Evolutionary conservation across 2,113 vertebrate genomes (phyloP), one percentile per base, ranked within the genome.

Genomic region (Uropsilus gracilis): DNA sequence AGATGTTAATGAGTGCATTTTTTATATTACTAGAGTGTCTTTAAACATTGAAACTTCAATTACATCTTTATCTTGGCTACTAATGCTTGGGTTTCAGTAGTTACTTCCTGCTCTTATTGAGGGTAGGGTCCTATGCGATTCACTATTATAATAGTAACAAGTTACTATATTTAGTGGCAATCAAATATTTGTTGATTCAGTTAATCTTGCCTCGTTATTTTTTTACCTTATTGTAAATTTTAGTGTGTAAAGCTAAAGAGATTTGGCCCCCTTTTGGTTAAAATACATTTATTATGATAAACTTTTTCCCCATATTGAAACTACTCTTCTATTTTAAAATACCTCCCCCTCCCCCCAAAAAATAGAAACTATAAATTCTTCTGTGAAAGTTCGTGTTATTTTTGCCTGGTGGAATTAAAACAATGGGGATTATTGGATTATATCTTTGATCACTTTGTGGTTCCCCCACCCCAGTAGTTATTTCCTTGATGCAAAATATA

Each of bases 401-500:
- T 96, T 46, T 95, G 18, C 44, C 77, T 71, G 24, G 22, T 63
- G n/a, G 68, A 88, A 87, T 81, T 82, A 95, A 96, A 91, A 48
- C 55, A 85, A 9, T 81, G 50, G 55, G 71, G 42, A 90, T 22
- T 11, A 77, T 81, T 96, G 44, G 44, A 76, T 39, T 86, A 84
- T 69, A 59, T 39, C 6, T n/a, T 86, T 86, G 44, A 84, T 91
- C 28, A 55, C 80, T 87, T 53, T 90, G 53, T 94, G 46, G 5
- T 64, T 37, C 9, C 22, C 28, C 42, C 61, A 66, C 14, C 37
- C 28, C 6, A 68, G 44, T 69, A 32, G 30, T 69, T 97, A 42
- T 69, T 86, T 95, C 39, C 93, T 92, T 81, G 22, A 1, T 68
- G 3, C 92, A 90, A 96, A 87, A 85, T 76, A 84, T 28, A 97